Evolutionary conservation across 2,888 invertebrate species (phyloP).

Genomic region (Amblyteles armatorius): DNA sequence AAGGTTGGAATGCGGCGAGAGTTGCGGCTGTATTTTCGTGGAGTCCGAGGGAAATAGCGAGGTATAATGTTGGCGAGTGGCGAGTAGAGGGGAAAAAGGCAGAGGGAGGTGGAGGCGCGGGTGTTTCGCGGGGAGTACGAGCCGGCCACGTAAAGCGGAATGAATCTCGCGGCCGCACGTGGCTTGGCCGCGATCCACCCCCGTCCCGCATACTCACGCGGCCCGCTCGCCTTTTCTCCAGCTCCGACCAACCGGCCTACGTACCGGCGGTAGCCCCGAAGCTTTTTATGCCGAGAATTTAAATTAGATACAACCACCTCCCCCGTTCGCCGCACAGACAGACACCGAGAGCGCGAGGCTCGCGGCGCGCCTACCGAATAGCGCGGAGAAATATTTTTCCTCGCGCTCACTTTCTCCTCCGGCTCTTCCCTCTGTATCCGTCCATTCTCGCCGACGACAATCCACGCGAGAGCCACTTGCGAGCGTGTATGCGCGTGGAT

Average conservation of each 20-base stretch:
- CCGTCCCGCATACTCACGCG: slow-evolving; percentile 71
- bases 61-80: slow-evolving; percentile 53
- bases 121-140: slow-evolving; percentile 74
- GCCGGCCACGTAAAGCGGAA: slow-evolving; percentile 82
- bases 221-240: slow-evolving; percentile 62
- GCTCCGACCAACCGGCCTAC: slow-evolving; percentile 39
- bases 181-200: slow-evolving; percentile 83
- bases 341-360: slow-evolving; percentile 63
- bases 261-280: slow-evolving; percentile 31
- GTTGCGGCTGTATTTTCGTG: slow-evolving; percentile 62
- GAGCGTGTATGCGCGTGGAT: background rate
- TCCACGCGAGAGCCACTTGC: background rate
- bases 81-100: slow-evolving; percentile 45
- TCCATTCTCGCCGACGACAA: slow-evolving; percentile 65
- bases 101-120: slow-evolving; percentile 63
- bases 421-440: slow-evolving; percentile 66
- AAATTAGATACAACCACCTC: slow-evolving; percentile 82
- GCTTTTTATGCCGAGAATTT: slow-evolving; percentile 82
- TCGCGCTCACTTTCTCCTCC: slow-evolving; percentile 72
- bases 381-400: slow-evolving; percentile 71
- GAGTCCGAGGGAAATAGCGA: slow-evolving; percentile 66
- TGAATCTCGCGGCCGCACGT: slow-evolving; percentile 83
- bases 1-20: slow-evolving; percentile 56
- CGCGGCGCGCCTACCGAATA: slow-evolving; percentile 77
- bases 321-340: slow-evolving; percentile 70